Conservation (phyloP, 1,140 invertebrate species). For the Maniola jurtina region DNA sequence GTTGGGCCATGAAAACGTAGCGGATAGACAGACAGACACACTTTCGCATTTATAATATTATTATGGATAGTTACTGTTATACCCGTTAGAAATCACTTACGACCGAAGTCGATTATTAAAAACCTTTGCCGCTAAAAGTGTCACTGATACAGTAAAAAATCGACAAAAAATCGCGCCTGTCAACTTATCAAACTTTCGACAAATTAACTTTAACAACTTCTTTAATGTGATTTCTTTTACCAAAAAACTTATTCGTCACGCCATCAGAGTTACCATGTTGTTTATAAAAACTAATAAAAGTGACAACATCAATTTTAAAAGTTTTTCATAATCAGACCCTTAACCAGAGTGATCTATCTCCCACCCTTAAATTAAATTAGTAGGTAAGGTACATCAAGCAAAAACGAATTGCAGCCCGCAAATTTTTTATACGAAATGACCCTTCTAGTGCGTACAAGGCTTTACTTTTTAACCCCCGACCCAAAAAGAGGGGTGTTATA, state of each 20-base stretch:
- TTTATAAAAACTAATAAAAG: not conserved
- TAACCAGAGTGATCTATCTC: too few relatives aligned
- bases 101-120: not conserved
- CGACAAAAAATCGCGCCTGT: not conserved
- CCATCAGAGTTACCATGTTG: not conserved
- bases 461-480: too few relatives aligned
- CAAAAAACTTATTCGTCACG: conserved; percentile 4
- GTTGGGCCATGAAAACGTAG: too few relatives aligned
- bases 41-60: too few relatives aligned
- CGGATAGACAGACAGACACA: too few relatives aligned
- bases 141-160: not conserved
- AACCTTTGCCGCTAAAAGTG: not conserved
- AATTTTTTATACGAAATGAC: too few relatives aligned
- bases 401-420: too few relatives aligned
- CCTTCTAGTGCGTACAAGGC: too few relatives aligned
- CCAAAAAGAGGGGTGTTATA: too few relatives aligned
- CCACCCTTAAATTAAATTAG: too few relatives aligned
- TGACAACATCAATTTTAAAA: too few relatives aligned
- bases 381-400: too few relatives aligned
- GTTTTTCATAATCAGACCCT: not conserved
- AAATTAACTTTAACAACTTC: conserved; percentile 10
- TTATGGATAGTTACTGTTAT: not conserved
- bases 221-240: conserved; percentile 11
- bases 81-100: not conserved
- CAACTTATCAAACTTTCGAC: conserved; percentile 1